phyloP scores from a whole-genome alignment of 92 coral and sea anemone species.

The Heteractis magnifica region DNA sequence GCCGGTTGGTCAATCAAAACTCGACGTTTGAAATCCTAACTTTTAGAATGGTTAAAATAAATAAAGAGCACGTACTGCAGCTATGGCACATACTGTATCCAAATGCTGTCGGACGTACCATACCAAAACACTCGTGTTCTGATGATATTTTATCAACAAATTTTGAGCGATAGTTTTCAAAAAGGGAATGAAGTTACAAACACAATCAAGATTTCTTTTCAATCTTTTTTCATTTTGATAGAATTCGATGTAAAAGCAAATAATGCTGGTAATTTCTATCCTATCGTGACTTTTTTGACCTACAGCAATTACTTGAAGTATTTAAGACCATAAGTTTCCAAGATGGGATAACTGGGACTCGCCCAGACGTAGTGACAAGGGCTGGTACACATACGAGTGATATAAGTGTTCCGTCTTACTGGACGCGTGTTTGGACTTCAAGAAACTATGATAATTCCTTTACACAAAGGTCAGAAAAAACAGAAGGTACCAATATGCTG shows the following conservation, averaged over 20 bases:
- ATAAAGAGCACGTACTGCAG: neutral
- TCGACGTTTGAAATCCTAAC: constrained; percentile 4
- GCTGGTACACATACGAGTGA: neutral
- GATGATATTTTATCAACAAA: neutral
- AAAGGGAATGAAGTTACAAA: neutral
- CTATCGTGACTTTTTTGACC: constrained; percentile 17
- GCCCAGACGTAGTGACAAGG: neutral
- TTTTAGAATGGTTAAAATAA: neutral
- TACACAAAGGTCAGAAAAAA: neutral
- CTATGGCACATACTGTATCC: neutral
- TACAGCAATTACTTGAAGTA: neutral
- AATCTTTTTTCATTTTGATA: neutral
- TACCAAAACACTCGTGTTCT: neutral
- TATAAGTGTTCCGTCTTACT: neutral
- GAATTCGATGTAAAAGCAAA: neutral
- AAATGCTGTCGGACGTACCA: no score
- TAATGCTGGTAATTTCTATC: neutral
- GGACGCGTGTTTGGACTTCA: neutral
- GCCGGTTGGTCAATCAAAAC: neutral
- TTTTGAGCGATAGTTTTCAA: neutral
- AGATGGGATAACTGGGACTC: constrained; percentile 3
- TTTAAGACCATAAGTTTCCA: constrained; percentile 21
- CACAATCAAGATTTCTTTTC: neutral
- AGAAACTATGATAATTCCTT: neutral
- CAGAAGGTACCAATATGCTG: constrained; percentile 10